phyloP scores from a whole-genome alignment of 2,888 invertebrate species.

The Diarsia mendica region DNA sequence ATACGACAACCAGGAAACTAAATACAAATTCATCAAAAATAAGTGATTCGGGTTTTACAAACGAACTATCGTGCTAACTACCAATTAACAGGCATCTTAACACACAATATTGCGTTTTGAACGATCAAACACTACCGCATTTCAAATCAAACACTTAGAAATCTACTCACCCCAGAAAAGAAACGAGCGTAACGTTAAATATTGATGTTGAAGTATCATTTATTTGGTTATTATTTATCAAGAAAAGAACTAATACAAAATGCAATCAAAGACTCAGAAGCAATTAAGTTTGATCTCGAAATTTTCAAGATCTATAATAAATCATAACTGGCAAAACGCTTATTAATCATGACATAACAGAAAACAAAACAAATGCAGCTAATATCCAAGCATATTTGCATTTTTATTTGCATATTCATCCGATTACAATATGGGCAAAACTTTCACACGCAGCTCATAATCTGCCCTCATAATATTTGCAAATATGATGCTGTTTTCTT shows the following conservation, averaged over 20 bases:
- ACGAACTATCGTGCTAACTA: slow-evolving; percentile 33
- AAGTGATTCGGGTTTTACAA: neutral
- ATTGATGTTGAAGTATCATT: slow-evolving; percentile 22
- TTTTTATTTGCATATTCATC: slow-evolving; percentile 9
- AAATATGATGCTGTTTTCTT: slow-evolving; percentile 22
- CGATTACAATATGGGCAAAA: slow-evolving; percentile 5
- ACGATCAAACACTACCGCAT: slow-evolving; percentile 44
- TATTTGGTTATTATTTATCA: neutral
- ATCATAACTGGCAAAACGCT: neutral
- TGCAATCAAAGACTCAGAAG: neutral
- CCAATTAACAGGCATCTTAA: slow-evolving; percentile 34
- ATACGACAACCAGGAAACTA: neutral
- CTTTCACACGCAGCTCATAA: slow-evolving; percentile 11
- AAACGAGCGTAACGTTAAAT: slow-evolving; percentile 42
- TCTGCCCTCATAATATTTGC: slow-evolving; percentile 40
- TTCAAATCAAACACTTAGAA: slow-evolving; percentile 38
- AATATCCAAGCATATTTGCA: neutral
- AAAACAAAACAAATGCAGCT: neutral
- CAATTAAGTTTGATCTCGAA: no score
- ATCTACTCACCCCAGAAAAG: slow-evolving; percentile 48
- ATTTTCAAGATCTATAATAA: neutral
- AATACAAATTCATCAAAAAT: neutral
- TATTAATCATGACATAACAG: neutral
- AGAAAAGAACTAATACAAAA: neutral
- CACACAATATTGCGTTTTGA: slow-evolving; percentile 37